Conservation (phyloP, 2,888 invertebrate genomes). For the Leucophenga maculata region DNA sequence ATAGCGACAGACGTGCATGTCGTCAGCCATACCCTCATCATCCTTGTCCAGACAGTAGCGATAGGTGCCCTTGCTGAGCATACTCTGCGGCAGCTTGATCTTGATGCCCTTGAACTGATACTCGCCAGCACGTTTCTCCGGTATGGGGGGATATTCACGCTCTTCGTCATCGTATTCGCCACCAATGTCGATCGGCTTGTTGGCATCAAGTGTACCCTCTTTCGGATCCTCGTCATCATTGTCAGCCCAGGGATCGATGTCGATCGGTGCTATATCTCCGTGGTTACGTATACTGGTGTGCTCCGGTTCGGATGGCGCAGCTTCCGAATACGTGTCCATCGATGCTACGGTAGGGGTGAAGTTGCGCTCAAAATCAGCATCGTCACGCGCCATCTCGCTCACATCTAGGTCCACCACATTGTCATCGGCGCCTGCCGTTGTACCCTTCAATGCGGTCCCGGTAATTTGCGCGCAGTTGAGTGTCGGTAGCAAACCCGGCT, state of each 20-base stretch:
- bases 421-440: not conserved
- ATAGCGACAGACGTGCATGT: slow-evolving; percentile 45
- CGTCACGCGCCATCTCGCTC: not conserved
- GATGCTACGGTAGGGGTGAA: not conserved
- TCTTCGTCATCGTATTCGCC: not conserved
- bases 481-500: no score
- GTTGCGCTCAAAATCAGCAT: not conserved
- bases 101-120: slow-evolving; percentile 55
- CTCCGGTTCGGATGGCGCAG: not conserved
- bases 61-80: slow-evolving; percentile 50
- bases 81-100: slow-evolving; percentile 43
- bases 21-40: slow-evolving; percentile 49
- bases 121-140: slow-evolving; percentile 45
- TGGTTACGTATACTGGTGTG: not conserved
- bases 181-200: not conserved
- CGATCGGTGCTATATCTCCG: not conserved
- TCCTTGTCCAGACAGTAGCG: slow-evolving; percentile 50
- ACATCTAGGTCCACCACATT: slow-evolving; percentile 7
- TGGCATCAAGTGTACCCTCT: not conserved
- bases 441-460: no score
- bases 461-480: no score
- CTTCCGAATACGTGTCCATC: not conserved
- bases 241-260: slow-evolving; percentile 17
- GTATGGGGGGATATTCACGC: slow-evolving; percentile 73
- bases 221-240: not conserved